A percentile compares a stretch with the other conserved stretches of the same genome.
Evolutionary conservation across 2,888 invertebrate species (phyloP).

Genomic region (Cistogaster globosa): DNA sequence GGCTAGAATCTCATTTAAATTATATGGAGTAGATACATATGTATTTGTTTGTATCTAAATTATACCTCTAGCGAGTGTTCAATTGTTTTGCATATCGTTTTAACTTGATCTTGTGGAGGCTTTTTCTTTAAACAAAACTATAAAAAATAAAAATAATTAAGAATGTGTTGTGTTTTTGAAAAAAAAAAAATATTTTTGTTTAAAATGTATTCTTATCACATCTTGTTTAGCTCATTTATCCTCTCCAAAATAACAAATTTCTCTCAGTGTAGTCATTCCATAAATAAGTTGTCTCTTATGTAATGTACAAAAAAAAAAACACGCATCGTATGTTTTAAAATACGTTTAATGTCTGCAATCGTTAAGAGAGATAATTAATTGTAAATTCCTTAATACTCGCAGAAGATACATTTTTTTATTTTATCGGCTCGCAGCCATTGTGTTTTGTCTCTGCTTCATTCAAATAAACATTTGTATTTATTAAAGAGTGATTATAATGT

Average conservation of each 20-base stretch:
- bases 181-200: too few relatives aligned
- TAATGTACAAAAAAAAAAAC: not conserved
- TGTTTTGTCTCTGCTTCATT: slow-evolving; percentile 20
- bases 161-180: too few relatives aligned
- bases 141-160: too few relatives aligned
- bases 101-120: too few relatives aligned
- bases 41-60: too few relatives aligned
- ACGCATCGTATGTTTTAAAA: too few relatives aligned
- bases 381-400: not conserved
- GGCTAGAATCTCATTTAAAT: slow-evolving; percentile 4
- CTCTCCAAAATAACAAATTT: not conserved
- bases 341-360: slow-evolving; percentile 2
- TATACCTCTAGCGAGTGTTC: too few relatives aligned
- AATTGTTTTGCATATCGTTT: too few relatives aligned
- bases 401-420: not conserved
- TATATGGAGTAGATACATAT: not conserved
- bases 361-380: not conserved
- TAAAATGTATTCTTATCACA: too few relatives aligned
- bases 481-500: slow-evolving; percentile 20
- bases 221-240: too few relatives aligned
- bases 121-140: too few relatives aligned
- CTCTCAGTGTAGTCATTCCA: slow-evolving; percentile 30
- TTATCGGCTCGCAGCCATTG: slow-evolving; percentile 5
- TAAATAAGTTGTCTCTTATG: slow-evolving; percentile 24
- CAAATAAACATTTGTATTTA: not conserved